Base-by-base conservation (phyloP, 2,888 invertebrate species). In the Polylopha cassiicola region DNA sequence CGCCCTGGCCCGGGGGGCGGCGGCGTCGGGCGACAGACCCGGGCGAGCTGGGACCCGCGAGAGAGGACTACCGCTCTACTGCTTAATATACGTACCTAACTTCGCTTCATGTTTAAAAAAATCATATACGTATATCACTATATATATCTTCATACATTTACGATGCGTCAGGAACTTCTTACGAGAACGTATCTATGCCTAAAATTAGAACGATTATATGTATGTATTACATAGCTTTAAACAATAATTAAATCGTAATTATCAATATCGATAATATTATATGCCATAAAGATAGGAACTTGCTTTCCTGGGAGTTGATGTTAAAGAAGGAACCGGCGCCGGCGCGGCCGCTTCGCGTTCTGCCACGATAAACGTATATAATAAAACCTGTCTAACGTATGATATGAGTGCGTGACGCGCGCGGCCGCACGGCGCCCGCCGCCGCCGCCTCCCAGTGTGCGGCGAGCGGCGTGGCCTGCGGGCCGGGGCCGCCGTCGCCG, bases 201-300 rank as follows among this genome's bases (percentile, higher is more conserved):
- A 86, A 85, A 81, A 82, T 84, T 85, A 85, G 82, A 85, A 84
- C 84, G 86, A 86, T 86, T 86, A 86, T 86, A 86, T 82, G 86
- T 86, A 86, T 86, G 86, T 85, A 86, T 86, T 86, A 86, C 86
- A 86, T 86, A 86, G 86, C 86, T 85, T 86, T 86, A 86, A 86
- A 86, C 86, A 86, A 85, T 85, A 84, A 86, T 86, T 86, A 85
- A 85, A 86, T 82, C 84, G 86, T 86, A 86, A 85, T 86, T 85
- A 86, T 84, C 86, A 86, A 84, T 86, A 85, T 84, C 84, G 85
- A 86, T 86, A 86, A 85, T 86, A 86, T 86, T 86, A 86, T 86
- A 86, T 86, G 86, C 85, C 86, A 86, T 86, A 86, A 86, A 86
- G 86, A 86, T 86, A 86, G 86, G 86, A 86, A 86, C 86, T 86